Percentiles rank a stretch among this genome's conserved stretches.
phyloP scores from a whole-genome alignment of 2,113 vertebrate species.

The Phoxinus phoxinus region DNA sequence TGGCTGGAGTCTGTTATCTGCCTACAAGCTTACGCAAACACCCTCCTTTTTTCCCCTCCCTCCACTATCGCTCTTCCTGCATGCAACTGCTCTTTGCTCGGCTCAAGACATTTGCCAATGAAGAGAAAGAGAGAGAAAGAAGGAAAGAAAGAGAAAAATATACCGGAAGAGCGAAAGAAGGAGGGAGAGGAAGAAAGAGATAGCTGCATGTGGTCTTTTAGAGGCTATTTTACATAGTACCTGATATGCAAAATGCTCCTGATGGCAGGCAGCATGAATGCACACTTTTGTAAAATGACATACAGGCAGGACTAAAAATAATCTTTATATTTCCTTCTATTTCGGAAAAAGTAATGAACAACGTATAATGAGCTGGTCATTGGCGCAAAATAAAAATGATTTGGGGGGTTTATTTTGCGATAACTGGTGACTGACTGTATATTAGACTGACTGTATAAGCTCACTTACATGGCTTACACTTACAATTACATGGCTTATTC shows the following conservation, averaged over 20 bases:
- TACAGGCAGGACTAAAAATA: not conserved
- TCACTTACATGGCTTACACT: no score
- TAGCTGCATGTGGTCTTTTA: conserved; percentile 51
- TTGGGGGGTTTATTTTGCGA: not conserved
- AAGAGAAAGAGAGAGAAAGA: conserved; percentile 59
- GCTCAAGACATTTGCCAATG: conserved; percentile 85
- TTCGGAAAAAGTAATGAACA: not conserved
- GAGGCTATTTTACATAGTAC: conserved; percentile 60
- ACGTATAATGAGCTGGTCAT: not conserved
- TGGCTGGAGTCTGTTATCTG: conserved; percentile 73
- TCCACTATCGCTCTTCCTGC: conserved; percentile 79
- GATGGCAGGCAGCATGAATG: not conserved
- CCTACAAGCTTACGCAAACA: conserved; percentile 62
- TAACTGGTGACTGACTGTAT: not conserved
- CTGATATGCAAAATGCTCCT: conserved; percentile 43
- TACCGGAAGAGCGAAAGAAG: conserved; percentile 36
- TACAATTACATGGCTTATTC: no score
- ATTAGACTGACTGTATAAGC: not conserved
- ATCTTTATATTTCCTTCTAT: not conserved
- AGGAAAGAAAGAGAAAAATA: not conserved
- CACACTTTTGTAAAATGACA: not conserved
- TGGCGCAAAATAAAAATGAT: not conserved
- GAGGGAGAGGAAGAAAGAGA: conserved; percentile 54
- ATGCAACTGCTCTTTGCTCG: conserved; percentile 66
- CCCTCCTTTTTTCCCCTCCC: conserved; percentile 61